A percentile compares a stretch with the other conserved stretches of the same genome.
phyloP scores from a whole-genome alignment of 2,797 vertebrate species.

The Malurus splendens region DNA sequence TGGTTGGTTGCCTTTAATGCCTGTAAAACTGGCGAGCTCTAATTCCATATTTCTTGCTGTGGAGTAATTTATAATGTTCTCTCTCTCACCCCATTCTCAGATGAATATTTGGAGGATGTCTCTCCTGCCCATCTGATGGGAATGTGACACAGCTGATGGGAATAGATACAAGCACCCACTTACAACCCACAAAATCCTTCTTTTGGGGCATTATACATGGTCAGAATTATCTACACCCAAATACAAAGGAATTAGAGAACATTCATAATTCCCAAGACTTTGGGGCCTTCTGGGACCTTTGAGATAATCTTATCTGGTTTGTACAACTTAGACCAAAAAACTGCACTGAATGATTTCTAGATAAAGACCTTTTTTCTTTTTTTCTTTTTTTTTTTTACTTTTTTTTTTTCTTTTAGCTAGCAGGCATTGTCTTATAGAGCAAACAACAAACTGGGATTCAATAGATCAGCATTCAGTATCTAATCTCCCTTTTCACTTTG shows the following conservation, averaged over 20 bases:
- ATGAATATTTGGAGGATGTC: not conserved
- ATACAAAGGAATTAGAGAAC: not conserved
- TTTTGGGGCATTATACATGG: not conserved
- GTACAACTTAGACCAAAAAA: not conserved
- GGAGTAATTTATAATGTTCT: not conserved
- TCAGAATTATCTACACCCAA: not conserved
- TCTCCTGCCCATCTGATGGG: not conserved
- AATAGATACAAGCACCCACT: not conserved
- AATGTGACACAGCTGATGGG: not conserved
- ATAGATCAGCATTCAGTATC: not conserved
- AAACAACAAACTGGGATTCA: not conserved
- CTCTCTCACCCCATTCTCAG: not conserved
- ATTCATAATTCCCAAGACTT: not conserved
- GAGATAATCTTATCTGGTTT: not conserved
- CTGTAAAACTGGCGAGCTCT: not conserved
- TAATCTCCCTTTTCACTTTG: not conserved
- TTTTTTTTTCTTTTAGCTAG: not conserved
- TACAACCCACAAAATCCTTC: not conserved
- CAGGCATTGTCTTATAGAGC: not conserved
- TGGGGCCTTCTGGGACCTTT: not conserved
- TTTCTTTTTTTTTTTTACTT: too few species aligned
- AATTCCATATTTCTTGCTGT: not conserved
- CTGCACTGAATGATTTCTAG: not conserved
- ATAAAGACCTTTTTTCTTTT: not conserved
- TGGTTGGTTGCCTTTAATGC: not conserved